A percentile compares a stretch with the other conserved stretches of the same genome.
Conservation (phyloP, 37 sponge, comb jelly and placozoan genomes). For the Ephydatia muelleri region DNA sequence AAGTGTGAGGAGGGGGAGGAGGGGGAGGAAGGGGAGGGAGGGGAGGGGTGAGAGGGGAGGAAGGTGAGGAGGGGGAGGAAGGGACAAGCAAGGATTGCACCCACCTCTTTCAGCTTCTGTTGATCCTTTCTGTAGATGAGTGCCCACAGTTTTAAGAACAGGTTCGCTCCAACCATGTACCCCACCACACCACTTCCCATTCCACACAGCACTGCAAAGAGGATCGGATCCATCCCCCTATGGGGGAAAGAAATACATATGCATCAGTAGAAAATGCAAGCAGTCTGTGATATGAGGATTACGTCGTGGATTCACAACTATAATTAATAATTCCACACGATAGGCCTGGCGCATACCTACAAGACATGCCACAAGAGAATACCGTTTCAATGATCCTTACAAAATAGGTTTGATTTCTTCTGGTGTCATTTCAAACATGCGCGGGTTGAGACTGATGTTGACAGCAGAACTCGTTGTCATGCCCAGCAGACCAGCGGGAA, state of each 20-base stretch:
- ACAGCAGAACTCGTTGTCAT: conserved; percentile 57
- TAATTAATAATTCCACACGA: no score
- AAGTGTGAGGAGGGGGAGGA: background rate
- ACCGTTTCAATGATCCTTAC: conserved; percentile 29
- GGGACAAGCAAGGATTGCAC: background rate
- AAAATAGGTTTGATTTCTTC: conserved; percentile 79
- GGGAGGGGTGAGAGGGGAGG: background rate
- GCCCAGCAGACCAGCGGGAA: conserved; percentile 67
- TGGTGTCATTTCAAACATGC: conserved; percentile 71
- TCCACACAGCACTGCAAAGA: conserved; percentile 78
- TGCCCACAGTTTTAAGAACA: conserved; percentile 70
- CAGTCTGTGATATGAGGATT: background rate
- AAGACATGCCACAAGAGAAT: background rate
- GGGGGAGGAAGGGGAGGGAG: no score
- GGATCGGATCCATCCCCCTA: conserved; percentile 90
- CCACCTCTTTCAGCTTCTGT: conserved; percentile 58
- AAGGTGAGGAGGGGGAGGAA: background rate
- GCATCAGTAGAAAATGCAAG: background rate
- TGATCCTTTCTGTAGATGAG: conserved; percentile 41
- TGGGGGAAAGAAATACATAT: conserved; percentile 6
- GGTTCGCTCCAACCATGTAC: conserved; percentile 60
- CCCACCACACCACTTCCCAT: conserved; percentile 62
- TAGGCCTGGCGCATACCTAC: background rate
- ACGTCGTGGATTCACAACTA: background rate
- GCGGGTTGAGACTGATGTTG: conserved; percentile 57